Base-by-base conservation (phyloP, 2,888 invertebrate genomes). In the Zootermopsis nevadensis region DNA sequence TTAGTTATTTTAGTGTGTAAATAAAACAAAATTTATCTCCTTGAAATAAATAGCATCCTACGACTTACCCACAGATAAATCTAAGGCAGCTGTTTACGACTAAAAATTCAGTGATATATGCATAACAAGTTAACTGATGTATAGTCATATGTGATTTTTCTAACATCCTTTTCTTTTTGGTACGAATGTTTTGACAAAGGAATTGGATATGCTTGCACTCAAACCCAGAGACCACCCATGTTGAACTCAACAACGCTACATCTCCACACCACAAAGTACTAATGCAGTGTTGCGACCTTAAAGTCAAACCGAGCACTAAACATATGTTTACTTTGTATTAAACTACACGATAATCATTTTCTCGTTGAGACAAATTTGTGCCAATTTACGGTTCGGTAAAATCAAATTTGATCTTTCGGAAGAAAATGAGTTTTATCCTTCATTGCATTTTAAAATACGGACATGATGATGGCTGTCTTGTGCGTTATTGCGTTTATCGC, bases 231-330 rank as follows among this genome's bases (percentile, higher is more conserved):
- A 77, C 77, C 77, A 77, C 77, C 77, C 77, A 77, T 19, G 77
- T 55, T 33, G 77, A 24, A 27, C 38, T 76, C 42, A 27, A 42
- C 27, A 76, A 42, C 19, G 42, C 76, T 76, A 42, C 76, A 27
- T 60, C 33, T 31, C 69, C 69, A 60, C 48, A 8, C 48, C 48
- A 48, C 48, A 15, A 8, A 48, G 10, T 48, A 72, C 77, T 77
- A 77, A 77, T 77, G 77, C 55, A 55, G 77, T 55, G 77, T 77
- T 77, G 55, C 77, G 77, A 77, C 77, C 77, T 55, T 22, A 69
- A 22, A 22, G 69, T 69, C 69, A 69, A 7, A 27, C 27, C 27
- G 12, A 60, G 60, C 60, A 60, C 10, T 10, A 12, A 7, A 69
- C 69, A 69, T 31, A 31, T 69, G 69, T 69, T 30, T 69, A 22